Percentiles rank a stretch among this genome's conserved stretches.
These are phyloP conservation scores for Drosophila melanocephala DNA, from an alignment of 2,888 invertebrate genomes.

Conservation along the genomic window DNA sequence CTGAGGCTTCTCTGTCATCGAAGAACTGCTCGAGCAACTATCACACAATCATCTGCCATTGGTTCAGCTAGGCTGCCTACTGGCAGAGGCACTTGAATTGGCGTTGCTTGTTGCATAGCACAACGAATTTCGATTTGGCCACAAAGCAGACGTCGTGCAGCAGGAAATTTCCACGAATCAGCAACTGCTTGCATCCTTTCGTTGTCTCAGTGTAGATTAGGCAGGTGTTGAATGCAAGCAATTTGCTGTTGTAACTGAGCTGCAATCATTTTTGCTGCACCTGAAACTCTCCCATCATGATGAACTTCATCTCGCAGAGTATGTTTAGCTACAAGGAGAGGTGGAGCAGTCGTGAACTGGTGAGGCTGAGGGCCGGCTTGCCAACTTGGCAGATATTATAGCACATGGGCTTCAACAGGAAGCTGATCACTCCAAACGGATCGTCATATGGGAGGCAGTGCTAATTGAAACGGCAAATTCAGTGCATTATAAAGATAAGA, in stretches of 20 bases:
- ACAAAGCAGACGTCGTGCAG: conserved; percentile 47
- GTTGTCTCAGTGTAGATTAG: conserved; percentile 36
- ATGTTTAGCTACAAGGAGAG: conserved; percentile 25
- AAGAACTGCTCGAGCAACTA: conserved; percentile 17
- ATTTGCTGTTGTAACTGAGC: conserved; percentile 43
- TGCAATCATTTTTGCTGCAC: conserved; percentile 22
- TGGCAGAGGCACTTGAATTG: conserved; percentile 47
- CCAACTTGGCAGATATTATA: too few relatives aligned
- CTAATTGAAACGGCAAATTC: conserved; percentile 9
- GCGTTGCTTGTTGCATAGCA: conserved; percentile 43
- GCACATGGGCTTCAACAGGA: conserved; percentile 47
- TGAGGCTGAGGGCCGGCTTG: not conserved
- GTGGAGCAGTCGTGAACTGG: not conserved
- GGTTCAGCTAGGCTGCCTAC: not conserved
- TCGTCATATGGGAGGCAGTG: conserved; percentile 40
- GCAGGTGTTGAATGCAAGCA: conserved; percentile 51
- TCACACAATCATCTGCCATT: conserved; percentile 29
- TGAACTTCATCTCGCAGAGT: conserved; percentile 34
- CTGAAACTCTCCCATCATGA: conserved; percentile 34
- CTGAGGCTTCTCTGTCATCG: not conserved
- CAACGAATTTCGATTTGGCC: conserved; percentile 43
- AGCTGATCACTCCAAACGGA: conserved; percentile 43
- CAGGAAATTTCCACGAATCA: conserved; percentile 38
- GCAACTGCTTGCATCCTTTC: conserved; percentile 24
- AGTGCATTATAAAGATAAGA: conserved; percentile 20